Evolutionary conservation across 2,113 vertebrate species (phyloP), one percentile per base, ranked within the genome.

Genomic region (Chionodraco myersi): DNA sequence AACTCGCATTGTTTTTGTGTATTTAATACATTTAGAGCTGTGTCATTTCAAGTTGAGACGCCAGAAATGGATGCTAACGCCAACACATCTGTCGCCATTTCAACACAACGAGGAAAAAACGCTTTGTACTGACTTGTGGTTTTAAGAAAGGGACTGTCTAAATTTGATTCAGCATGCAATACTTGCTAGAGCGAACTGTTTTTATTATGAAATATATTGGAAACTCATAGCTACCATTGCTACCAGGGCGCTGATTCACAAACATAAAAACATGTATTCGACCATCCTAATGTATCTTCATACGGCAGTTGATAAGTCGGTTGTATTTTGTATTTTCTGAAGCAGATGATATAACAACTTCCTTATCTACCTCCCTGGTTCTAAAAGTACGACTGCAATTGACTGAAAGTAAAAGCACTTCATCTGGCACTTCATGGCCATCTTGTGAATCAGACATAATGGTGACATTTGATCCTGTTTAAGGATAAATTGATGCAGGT

Each of bases 61-160:
- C 30, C 13, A 52, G 7, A 41, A 65, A 70, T 2, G 12, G 6
- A 58, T 16, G 30, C 30, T 30, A 30, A 10, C 1, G 9, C 2
- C 3, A 53, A n/a, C 21, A 73, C 61, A 58, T 71, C 79, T 61
- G 51, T 10, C 5, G 41, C 30, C 4, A 49, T 51, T 67, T 76
- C 15, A 70, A 6, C 5, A 10, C 2, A 44, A 63, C 16, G n/a
- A 11, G 3, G 0, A 15, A 18, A 44, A 60, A 45, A 12, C 16
- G 6, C 8, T 18, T 16, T 30, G 56, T 18, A 63, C 36, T 9
- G 59, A 57, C 16, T 14, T 26, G 14, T n/a, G 26, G 3, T 26
- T 26, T 26, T 26, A 2, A 26, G 3, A 26, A 26, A 41, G 53
- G 15, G 16, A 44, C 34, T 72, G 62, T 10, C 47, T 51, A 4